Evolutionary conservation across 2,888 invertebrate species (phyloP).

Genomic region (Tubiluchus corallicola): DNA sequence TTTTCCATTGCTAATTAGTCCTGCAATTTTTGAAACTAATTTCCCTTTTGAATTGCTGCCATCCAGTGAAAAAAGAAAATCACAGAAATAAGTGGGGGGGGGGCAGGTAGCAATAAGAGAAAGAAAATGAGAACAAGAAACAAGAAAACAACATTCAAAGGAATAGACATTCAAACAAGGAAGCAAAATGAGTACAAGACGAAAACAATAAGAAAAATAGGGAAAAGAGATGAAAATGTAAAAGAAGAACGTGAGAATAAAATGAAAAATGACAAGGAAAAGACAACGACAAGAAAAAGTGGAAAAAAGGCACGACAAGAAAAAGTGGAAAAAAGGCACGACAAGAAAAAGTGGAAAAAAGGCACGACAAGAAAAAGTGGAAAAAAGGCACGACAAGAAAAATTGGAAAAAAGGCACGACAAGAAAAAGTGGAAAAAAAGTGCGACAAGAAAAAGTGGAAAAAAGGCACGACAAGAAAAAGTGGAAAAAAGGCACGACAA

Average conservation of each 20-base stretch:
- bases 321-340: neutral
- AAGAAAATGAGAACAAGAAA: neutral
- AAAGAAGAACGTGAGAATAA: neutral
- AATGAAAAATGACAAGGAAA: neutral
- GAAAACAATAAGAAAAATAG: neutral
- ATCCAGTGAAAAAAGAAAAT: neutral
- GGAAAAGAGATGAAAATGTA: neutral
- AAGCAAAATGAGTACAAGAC: neutral
- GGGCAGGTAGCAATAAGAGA: neutral
- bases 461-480: neutral
- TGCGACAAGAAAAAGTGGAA: neutral
- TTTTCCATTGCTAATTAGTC: no score
- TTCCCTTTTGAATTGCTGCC: no score
- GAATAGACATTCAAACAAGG: neutral
- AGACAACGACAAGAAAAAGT: neutral
- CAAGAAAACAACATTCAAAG: neutral
- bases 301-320: neutral
- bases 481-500: neutral
- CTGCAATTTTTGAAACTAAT: no score
- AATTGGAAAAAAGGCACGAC: neutral
- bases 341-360: neutral
- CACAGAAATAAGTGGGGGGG: neutral
- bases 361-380: neutral
- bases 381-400: neutral
- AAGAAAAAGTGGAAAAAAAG: neutral